Evolutionary conservation across 1,140 invertebrate genomes (phyloP), one percentile per base, ranked within the genome.

Genomic region (Magallana gigas): DNA sequence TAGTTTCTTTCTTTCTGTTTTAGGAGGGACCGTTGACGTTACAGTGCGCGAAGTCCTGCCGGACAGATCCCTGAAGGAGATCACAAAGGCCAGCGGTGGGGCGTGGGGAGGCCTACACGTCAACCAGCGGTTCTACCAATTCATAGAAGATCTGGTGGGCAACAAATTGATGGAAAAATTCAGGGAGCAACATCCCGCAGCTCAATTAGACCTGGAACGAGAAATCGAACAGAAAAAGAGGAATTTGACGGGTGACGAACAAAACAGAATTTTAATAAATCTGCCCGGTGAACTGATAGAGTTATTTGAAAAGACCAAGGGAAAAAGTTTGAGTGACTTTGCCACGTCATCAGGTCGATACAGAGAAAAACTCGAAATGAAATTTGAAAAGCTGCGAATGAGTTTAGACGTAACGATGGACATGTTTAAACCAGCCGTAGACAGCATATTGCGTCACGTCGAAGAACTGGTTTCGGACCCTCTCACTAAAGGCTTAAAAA

Each of bases 11-110:
- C 36, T 48, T 48, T 36, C 36, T n/a, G 7, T 89, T 89, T 18
- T 62, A 93, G 92, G 93, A 58, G 93, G 93, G 11, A 93, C 90
- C 1, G 92, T 92, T 7, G 93, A 94, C 68, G 89, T 92, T 56
- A 91, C 92, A 11, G 91, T 91, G 9, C 92, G 92, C 86, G 90
- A 92, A 84, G 91, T 93, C 12, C 83, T 91, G 4, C 89, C 89
- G 81, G 93, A 93, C 81, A 90, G 91, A 0, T 82, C 91, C 0
- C 85, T 94, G 29, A 86, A 91, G 18, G 92, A 94, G 85, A 83
- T 93, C 57, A 92, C 91, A 84, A 88, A 90, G 56, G 91, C 92
- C 57, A 92, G 91, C 14, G 93, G 93, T 2, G 92, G 92, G 8
- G 88, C 91, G 5, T 92, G 90, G 90, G 93, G 93, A 7, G 92